These are phyloP conservation scores for Trachelus iudaicus DNA, from an alignment of 2,888 invertebrate species.

Conservation along the genomic window DNA sequence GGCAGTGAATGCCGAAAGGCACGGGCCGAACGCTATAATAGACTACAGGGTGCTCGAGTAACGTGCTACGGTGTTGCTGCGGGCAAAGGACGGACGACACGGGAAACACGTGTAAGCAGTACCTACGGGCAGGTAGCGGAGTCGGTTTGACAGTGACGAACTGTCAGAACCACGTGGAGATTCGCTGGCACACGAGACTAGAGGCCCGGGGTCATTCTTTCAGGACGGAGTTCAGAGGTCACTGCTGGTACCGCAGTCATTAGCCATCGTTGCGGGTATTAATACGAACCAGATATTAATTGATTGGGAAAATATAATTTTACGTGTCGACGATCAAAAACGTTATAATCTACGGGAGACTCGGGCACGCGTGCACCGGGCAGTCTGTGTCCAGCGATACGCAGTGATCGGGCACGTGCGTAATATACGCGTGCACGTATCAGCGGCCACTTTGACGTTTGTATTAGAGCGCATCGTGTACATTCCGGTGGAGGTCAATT, in stretches of 20 bases:
- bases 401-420: background rate
- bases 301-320: conserved; percentile 64
- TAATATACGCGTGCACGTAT: conserved; percentile 20
- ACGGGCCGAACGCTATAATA: no score
- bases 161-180: conserved; percentile 57
- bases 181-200: background rate
- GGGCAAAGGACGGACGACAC: no score
- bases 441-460: background rate
- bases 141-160: no score
- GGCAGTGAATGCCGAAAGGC: background rate
- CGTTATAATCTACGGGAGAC: conserved; percentile 5
- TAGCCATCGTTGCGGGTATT: conserved; percentile 57
- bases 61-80: no score
- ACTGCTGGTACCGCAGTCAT: conserved; percentile 41
- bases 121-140: no score
- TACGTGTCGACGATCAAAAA: conserved; percentile 63
- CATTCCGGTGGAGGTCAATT: background rate
- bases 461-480: background rate
- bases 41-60: no score
- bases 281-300: conserved; percentile 62
- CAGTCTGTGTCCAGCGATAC: conserved; percentile 12
- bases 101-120: no score
- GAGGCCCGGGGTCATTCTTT: conserved; percentile 36
- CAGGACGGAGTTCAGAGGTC: conserved; percentile 5
- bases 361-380: conserved; percentile 6